Conservation (phyloP, 2,797 vertebrate species). For the Notoglanidium macrostoma region DNA sequence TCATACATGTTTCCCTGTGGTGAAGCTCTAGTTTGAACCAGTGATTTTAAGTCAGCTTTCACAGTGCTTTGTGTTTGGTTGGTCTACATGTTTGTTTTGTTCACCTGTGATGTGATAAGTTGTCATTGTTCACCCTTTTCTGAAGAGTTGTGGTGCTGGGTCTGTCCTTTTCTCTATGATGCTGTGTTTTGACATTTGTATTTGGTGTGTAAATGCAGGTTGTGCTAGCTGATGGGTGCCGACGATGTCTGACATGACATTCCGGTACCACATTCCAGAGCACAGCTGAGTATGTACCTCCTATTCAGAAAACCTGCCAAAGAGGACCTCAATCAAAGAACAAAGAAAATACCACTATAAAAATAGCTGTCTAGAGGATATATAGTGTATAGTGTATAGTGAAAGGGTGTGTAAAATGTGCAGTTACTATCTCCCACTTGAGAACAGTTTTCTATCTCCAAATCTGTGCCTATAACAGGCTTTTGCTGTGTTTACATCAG, state of each 20-base stretch:
- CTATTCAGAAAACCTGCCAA: constrained; percentile 42
- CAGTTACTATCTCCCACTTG: not conserved
- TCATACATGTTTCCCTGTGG: constrained; percentile 53
- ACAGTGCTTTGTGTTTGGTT: constrained; percentile 56
- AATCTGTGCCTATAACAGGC: constrained; percentile 37
- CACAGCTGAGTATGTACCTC: constrained; percentile 35
- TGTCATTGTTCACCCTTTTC: constrained; percentile 61
- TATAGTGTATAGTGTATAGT: constrained; percentile 19
- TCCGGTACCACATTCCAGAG: constrained; percentile 34
- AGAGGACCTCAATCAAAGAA: constrained; percentile 38
- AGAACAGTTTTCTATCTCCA: constrained; percentile 33
- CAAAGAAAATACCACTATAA: constrained; percentile 28
- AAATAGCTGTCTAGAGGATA: constrained; percentile 13
- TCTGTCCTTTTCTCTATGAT: constrained; percentile 55
- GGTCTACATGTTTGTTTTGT: constrained; percentile 65
- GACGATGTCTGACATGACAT: constrained; percentile 37
- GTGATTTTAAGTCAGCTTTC: constrained; percentile 47
- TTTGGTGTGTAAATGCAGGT: constrained; percentile 52
- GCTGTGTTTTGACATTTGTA: constrained; percentile 57
- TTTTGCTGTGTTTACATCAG: constrained; percentile 36
- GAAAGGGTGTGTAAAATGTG: constrained; percentile 22
- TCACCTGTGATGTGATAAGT: constrained; percentile 66
- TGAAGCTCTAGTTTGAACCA: constrained; percentile 42
- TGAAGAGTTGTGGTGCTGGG: constrained; percentile 51
- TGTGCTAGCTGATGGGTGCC: constrained; percentile 47